Base-by-base conservation (phyloP, 2,797 vertebrate genomes). In the Pangasius larnaudii region DNA sequence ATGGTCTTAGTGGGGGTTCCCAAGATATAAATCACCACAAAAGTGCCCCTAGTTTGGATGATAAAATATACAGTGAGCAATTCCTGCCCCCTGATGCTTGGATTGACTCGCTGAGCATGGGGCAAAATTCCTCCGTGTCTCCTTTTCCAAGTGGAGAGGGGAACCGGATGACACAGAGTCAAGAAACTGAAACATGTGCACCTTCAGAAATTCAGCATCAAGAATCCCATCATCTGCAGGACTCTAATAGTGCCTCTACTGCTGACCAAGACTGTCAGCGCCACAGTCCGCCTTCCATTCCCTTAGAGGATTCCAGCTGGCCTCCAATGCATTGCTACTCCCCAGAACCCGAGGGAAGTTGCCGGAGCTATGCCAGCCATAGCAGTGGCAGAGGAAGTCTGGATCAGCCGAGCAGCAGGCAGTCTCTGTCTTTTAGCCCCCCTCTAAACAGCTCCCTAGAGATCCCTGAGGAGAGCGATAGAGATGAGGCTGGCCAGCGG, bases 311-410 rank as follows among this genome's bases (percentile, higher is more conserved):
- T 36, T 90, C 89, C 77, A 90, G 89, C 83, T 91, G 91, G 91
- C 91, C 90, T 24, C 51, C 67, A 0, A 82, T 91, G 30, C 88
- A 88, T 18, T 90, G 87, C 42, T 72, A 88, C 30, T 87, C 89
- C n/a, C 88, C 90, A 11, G 91, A 94, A 19, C 89, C 90, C 0
- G 92, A 97, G 67, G 96, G 97, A 89, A 97, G 97, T 92, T 96
- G 96, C 91, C 95, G 96, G 91, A 99, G 98, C 89, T 96, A 95
- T 5, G 95, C 96, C 78, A 94, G 93, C 86, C 96, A 97, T 95
- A 99, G 98, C 95, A 99, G 98, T 0, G 98, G 98, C 49, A 94
- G 97, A 16, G 98, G 98, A 85, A 99, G 98, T 2, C 96, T 97
- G 79, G 96, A 96, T 86, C 92, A 95, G 0, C 84, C 93, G 14